Evolutionary conservation across 2,113 vertebrate genomes (phyloP).

Genomic region (Upupa epops): DNA sequence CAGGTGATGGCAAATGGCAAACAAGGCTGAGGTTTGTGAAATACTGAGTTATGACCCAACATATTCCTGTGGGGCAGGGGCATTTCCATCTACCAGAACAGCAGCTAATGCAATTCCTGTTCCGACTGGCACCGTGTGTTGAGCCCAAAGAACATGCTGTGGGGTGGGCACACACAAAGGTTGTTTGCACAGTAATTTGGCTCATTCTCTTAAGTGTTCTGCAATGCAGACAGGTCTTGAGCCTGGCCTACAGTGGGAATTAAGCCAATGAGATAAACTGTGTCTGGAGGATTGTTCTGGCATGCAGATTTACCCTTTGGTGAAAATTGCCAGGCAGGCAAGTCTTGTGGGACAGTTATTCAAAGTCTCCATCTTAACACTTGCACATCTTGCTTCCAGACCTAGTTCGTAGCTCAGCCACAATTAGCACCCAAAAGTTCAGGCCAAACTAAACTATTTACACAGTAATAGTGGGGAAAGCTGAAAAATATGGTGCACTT

Average conservation of each 20-base stretch:
- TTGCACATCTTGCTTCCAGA: neutral
- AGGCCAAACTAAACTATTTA: neutral
- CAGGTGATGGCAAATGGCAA: neutral
- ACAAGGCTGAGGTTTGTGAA: neutral
- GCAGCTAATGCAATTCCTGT: neutral
- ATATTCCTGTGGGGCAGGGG: neutral
- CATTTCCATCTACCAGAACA: neutral
- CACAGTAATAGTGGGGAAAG: neutral
- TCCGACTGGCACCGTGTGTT: neutral
- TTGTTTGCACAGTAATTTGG: neutral
- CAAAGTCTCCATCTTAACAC: neutral
- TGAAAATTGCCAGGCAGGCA: neutral
- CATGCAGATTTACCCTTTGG: neutral
- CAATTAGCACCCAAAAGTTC: neutral
- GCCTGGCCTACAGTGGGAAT: neutral
- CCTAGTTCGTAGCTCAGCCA: neutral
- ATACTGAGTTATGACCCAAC: neutral
- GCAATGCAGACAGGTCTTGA: neutral
- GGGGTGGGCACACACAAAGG: neutral
- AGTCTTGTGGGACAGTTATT: neutral
- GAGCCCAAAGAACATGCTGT: neutral
- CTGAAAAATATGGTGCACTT: accelerated
- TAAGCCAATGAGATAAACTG: neutral
- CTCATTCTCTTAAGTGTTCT: neutral
- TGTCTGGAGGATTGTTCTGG: neutral